Base-by-base conservation (phyloP, 2,888 invertebrate genomes). In the Dynastes tityus region DNA sequence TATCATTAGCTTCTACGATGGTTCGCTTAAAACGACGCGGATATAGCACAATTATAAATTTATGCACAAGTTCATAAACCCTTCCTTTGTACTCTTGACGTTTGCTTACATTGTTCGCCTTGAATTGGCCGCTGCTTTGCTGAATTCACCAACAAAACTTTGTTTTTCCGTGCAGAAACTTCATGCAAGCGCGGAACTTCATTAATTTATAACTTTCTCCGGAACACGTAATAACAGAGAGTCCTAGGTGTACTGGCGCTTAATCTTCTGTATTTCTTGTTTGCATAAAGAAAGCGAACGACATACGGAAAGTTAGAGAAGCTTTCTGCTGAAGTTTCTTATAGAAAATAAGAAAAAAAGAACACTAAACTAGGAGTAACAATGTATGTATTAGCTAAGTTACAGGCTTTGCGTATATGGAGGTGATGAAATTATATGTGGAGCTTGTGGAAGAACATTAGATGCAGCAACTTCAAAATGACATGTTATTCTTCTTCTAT, bases 111-210 rank as follows among this genome's bases (percentile, higher is more conserved):
- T 55, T 55, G 55, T 55, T 55, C 22, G 55, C 55, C n/a, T 55
- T 55, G 55, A 22, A 55, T 55, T 16, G 55, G 22, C 55, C 55
- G n/a, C 55, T 22, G n/a, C 55, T 55, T n/a, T 22, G 22, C 55
- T 55, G 55, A n/a, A 55, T 55, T 22, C n/a, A 55, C 55, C 22
- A 55, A 55, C 55, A 55, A 55, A 55, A 45, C 55, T 55, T 55
- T 55, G 55, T 22, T 55, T 55, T 55, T 22, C 55, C 16, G n/a
- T 8, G 22, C 55, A 16, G 55, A 55, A 55, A 55, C 16, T 55
- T 55, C 55, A 55, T 55, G 55, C 22, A 4, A 16, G 13, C 55
- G 22, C 55, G 55, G 22, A 22, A 22, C 55, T 22, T 55, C 55
- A 55, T 55, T 55, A 55, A 55, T 16, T 55, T 55, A 55, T 55